These are phyloP conservation scores for Biston betularia DNA, from an alignment of 2,888 invertebrate species.

Conservation along the genomic window DNA sequence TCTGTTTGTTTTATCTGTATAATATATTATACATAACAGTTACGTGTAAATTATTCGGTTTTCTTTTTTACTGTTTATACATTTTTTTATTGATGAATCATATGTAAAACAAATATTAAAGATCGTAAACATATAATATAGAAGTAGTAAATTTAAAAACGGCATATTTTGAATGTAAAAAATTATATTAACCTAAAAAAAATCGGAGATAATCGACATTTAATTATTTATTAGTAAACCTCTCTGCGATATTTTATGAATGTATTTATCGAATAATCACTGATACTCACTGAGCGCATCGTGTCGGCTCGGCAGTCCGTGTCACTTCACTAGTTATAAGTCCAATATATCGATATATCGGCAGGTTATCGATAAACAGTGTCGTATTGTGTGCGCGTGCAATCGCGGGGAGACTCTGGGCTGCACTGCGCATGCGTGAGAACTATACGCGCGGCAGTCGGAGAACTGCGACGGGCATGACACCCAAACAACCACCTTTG, in stretches of 20 bases:
- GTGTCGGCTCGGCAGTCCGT: constrained; percentile 61
- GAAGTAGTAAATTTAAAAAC: too few species aligned
- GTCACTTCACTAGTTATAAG: constrained; percentile 45
- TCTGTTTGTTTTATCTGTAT: too few species aligned
- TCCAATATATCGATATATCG: constrained; percentile 44
- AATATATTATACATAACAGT: too few species aligned
- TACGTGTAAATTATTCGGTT: too few species aligned
- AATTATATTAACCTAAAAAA: neutral
- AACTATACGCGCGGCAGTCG: constrained; percentile 46
- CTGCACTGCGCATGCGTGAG: constrained; percentile 65
- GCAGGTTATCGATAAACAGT: constrained; percentile 35
- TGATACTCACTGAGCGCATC: constrained; percentile 78
- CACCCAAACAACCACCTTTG: constrained; percentile 63
- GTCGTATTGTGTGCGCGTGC: constrained; percentile 55
- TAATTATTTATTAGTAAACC: neutral
- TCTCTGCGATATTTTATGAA: neutral
- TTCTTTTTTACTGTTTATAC: too few species aligned
- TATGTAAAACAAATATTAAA: too few species aligned
- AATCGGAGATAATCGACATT: neutral
- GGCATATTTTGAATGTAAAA: too few species aligned
- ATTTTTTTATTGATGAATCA: too few species aligned
- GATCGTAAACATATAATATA: too few species aligned
- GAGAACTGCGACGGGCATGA: constrained; percentile 46
- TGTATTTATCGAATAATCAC: constrained; percentile 53
- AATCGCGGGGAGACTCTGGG: constrained; percentile 58